phyloP scores from a whole-genome alignment of 2,888 invertebrate genomes.

The Strigamia crassipes region DNA sequence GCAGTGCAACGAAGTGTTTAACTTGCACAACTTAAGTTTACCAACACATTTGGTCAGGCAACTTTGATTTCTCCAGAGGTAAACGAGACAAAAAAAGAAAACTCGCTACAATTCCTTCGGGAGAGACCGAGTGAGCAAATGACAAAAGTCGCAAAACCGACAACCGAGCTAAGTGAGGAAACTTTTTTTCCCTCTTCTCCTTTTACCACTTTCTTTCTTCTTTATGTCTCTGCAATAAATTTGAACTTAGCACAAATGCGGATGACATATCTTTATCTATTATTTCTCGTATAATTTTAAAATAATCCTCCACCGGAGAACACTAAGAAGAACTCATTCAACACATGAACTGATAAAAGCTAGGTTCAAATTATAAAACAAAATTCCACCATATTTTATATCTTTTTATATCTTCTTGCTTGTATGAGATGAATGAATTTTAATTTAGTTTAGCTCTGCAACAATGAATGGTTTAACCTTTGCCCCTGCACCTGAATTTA shows the following conservation, averaged over 20 bases:
- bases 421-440: too few relatives aligned
- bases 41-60: not conserved
- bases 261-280: not conserved
- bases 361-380: too few relatives aligned
- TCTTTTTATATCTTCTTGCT: too few relatives aligned
- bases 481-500: too few relatives aligned
- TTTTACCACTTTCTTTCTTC: not conserved
- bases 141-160: not conserved
- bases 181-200: not conserved
- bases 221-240: not conserved
- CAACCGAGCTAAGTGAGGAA: not conserved
- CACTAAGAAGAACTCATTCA: not conserved
- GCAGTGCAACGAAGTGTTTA: not conserved
- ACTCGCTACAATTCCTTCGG: not conserved
- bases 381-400: too few relatives aligned
- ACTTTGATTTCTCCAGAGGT: slow-evolving; percentile 13
- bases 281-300: not conserved
- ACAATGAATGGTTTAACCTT: too few relatives aligned
- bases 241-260: not conserved
- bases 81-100: not conserved
- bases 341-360: not conserved
- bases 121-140: not conserved
- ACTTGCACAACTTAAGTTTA: not conserved
- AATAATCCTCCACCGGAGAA: not conserved
- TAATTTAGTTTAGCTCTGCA: too few relatives aligned